phyloP scores from a whole-genome alignment of 1,140 invertebrate genomes.

The Drosophila elegans region DNA sequence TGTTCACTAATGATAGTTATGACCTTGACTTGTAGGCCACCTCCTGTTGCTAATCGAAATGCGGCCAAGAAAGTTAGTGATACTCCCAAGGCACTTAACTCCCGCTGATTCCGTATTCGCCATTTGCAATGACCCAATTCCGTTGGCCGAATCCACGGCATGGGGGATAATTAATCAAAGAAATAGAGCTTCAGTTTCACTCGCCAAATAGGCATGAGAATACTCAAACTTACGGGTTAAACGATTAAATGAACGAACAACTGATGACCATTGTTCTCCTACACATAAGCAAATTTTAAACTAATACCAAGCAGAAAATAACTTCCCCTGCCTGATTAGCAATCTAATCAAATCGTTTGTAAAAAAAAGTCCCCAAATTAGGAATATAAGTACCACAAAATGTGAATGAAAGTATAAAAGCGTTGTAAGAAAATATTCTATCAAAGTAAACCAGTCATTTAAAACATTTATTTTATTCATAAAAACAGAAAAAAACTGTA shows the following conservation, averaged over 20 bases:
- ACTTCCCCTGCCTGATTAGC: neutral
- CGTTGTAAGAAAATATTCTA: no score
- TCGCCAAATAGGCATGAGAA: slow-evolving; percentile 3
- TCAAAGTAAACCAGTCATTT: no score
- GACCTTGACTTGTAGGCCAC: slow-evolving; percentile 28
- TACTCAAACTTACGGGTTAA: slow-evolving; percentile 4
- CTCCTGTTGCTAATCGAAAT: slow-evolving; percentile 13
- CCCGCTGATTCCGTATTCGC: slow-evolving; percentile 41
- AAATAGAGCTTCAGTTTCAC: slow-evolving; percentile 56
- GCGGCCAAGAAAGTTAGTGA: slow-evolving; percentile 27
- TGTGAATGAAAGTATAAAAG: no score
- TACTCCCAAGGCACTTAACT: slow-evolving; percentile 12
- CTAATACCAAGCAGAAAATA: slow-evolving; percentile 1
- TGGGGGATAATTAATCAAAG: slow-evolving; percentile 71
- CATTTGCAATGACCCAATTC: slow-evolving; percentile 59
- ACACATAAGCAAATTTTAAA: neutral
- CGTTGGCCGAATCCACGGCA: slow-evolving; percentile 15
- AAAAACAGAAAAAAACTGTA: no score
- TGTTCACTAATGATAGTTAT: slow-evolving; percentile 24
- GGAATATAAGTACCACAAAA: no score
- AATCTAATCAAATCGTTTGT: slow-evolving; percentile 15
- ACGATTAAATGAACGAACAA: slow-evolving; percentile 47
- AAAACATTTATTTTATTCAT: no score
- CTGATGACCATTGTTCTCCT: slow-evolving; percentile 41
- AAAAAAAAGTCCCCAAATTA: neutral